Percentiles rank a stretch among this genome's conserved stretches.
phyloP scores from a whole-genome alignment of 2,888 invertebrate species.

The Sussaba pulchella region DNA sequence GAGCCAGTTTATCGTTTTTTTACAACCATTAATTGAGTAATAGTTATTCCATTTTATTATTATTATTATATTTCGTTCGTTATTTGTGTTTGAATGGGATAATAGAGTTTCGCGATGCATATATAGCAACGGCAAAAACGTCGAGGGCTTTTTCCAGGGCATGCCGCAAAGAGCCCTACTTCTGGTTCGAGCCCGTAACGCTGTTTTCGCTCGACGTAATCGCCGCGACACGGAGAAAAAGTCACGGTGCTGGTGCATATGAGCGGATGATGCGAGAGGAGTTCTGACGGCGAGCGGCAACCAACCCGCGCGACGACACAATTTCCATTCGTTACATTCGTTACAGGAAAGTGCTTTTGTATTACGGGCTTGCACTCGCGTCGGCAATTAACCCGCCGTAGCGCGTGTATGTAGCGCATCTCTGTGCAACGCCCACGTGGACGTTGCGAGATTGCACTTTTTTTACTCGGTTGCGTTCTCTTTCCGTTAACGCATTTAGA shows the following conservation, averaged over 20 bases:
- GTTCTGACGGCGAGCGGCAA: background rate
- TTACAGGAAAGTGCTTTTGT: conserved; percentile 74
- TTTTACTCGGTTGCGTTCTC: conserved; percentile 36
- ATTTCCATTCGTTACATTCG: conserved; percentile 65
- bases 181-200: conserved; percentile 44
- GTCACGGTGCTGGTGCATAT: background rate
- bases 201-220: conserved; percentile 53
- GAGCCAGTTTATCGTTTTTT: too few species aligned
- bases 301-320: conserved; percentile 35
- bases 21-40: background rate
- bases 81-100: conserved; percentile 24
- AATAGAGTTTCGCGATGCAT: conserved; percentile 34
- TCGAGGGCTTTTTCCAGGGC: conserved; percentile 30
- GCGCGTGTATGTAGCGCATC: conserved; percentile 57
- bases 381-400: conserved; percentile 72
- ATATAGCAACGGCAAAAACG: background rate
- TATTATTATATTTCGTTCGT: background rate
- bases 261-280: background rate
- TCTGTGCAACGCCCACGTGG: conserved; percentile 12
- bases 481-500: conserved; percentile 35
- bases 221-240: conserved; percentile 30
- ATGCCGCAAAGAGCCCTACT: conserved; percentile 48
- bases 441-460: conserved; percentile 16
- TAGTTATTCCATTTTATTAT: background rate
- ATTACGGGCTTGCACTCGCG: conserved; percentile 62